These are phyloP conservation scores for Scomberomorus guttatus DNA, from an alignment of 2,797 vertebrate species.

Conservation along the genomic window DNA sequence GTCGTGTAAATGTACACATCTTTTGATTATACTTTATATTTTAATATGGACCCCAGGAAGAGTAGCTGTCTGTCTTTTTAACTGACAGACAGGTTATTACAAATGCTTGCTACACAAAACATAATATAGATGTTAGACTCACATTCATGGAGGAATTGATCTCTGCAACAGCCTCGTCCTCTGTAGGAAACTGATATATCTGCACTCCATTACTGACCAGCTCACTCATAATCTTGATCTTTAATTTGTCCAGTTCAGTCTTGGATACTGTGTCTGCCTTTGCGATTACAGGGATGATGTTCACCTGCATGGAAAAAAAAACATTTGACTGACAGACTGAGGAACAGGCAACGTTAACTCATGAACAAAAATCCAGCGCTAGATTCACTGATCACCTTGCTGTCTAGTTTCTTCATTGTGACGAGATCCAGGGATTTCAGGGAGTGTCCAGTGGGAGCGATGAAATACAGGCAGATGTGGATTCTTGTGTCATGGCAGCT, in stretches of 20 bases:
- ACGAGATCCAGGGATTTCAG: conserved; percentile 96
- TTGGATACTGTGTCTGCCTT: conserved; percentile 98
- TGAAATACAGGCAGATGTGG: conserved; percentile 97
- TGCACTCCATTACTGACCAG: conserved; percentile 98
- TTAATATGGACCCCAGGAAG: too few relatives aligned
- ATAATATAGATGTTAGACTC: conserved; percentile 68
- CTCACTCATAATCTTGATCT: conserved; percentile 99
- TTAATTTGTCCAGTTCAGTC: conserved; percentile 95
- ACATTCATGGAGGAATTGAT: conserved; percentile 99
- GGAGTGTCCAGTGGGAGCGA: conserved; percentile 95
- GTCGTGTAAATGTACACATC: too few relatives aligned
- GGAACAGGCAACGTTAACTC: background rate
- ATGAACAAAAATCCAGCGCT: background rate
- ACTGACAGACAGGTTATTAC: background rate
- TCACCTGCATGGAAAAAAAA: conserved; percentile 86
- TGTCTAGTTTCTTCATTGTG: conserved; percentile 98
- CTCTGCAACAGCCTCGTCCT: conserved; percentile 95
- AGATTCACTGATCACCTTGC: conserved; percentile 87
- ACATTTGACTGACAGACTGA: background rate
- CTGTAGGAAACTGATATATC: conserved; percentile 98
- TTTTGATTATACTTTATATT: too few relatives aligned
- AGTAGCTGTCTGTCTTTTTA: background rate
- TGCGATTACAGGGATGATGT: conserved; percentile 97
- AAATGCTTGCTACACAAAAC: background rate
- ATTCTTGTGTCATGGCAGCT: conserved; percentile 95